phyloP scores from a whole-genome alignment of 2,888 invertebrate species.

The Dendrolimus houi region DNA sequence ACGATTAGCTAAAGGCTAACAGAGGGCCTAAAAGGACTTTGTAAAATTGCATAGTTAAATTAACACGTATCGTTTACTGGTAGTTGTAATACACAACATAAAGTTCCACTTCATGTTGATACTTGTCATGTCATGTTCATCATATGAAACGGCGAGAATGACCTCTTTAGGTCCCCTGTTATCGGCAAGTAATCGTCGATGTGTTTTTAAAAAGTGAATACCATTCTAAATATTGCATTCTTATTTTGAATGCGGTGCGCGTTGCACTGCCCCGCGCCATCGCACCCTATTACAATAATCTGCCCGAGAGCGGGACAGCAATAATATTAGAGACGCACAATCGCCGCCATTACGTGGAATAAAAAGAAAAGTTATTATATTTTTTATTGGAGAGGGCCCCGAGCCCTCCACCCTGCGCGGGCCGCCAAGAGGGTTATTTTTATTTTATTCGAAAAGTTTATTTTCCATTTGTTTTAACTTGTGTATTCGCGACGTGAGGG shows the following conservation, averaged over 20 bases:
- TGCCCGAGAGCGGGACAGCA: conserved; percentile 55
- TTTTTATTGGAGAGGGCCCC: conserved; percentile 70
- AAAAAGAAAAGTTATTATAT: conserved; percentile 77
- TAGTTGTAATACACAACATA: too few relatives aligned
- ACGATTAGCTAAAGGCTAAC: too few relatives aligned
- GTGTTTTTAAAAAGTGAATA: too few relatives aligned
- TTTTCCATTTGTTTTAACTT: conserved; percentile 75
- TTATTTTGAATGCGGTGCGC: conserved; percentile 6
- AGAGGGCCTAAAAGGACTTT: too few relatives aligned
- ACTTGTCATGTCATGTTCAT: too few relatives aligned
- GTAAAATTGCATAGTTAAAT: too few relatives aligned
- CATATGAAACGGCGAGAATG: too few relatives aligned
- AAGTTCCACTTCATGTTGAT: too few relatives aligned
- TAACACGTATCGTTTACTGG: too few relatives aligned
- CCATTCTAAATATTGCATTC: too few relatives aligned
- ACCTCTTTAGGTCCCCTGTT: too few relatives aligned
- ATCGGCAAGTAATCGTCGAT: too few relatives aligned
- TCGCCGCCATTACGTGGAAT: conserved; percentile 72
- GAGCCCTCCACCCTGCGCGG: conserved; percentile 54
- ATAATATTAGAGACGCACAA: conserved; percentile 66
- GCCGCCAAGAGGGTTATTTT: conserved; percentile 74
- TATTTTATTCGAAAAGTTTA: conserved; percentile 76
- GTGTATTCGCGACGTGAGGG: conserved; percentile 66
- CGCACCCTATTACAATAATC: conserved; percentile 65
- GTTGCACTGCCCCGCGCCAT: conserved; percentile 19